Evolutionary conservation across 1,140 invertebrate species (phyloP), one percentile per base, ranked within the genome.

Genomic region (Drosophila pseudoobscura): DNA sequence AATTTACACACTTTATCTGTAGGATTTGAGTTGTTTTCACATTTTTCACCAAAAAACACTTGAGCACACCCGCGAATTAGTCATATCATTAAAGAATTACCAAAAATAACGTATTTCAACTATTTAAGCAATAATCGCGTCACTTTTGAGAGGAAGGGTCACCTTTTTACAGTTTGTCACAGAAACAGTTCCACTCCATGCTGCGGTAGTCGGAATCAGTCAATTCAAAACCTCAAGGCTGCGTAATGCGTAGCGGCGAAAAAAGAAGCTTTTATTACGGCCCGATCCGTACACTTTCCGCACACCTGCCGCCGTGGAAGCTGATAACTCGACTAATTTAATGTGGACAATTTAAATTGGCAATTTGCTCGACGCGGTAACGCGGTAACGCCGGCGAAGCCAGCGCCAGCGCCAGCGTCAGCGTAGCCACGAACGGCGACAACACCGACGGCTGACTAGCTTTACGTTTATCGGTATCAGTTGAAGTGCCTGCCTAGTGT

Each of bases 251-350:
- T 5, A 2, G 13, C 20, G 26, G 55, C 9, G 24, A 31, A 26
- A 20, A 49, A 15, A 31, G 49, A 50, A 15, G 35, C 24, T 43
- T 39, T 47, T 46, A 66, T 39, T 63, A 17, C 50, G 49, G 15
- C 20, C 60, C 80, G 80, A 84, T 63, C 47, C 72, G 80, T 35
- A 64, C 55, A 71, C 59, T 46, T 60, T 52, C 75, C 79, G 71
- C 64, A 84, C 84, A 89, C 84, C 84, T 87, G 82, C 79, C 76
- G 70, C 79, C 72, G 59, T 88, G 82, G 82, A 91, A 75, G 85
- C 85, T 91, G 89, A 90, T 91, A 91, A 90, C 89, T 91, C 89
- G 85, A 91, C 89, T 91, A 91, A 90, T 91, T 91, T 89, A 89
- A 89, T 74, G 82, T 87, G 82, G 71, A 83, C 89, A 89, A 91